phyloP scores from a whole-genome alignment of 2,113 vertebrate genomes.

The Cynocephalus volans region DNA sequence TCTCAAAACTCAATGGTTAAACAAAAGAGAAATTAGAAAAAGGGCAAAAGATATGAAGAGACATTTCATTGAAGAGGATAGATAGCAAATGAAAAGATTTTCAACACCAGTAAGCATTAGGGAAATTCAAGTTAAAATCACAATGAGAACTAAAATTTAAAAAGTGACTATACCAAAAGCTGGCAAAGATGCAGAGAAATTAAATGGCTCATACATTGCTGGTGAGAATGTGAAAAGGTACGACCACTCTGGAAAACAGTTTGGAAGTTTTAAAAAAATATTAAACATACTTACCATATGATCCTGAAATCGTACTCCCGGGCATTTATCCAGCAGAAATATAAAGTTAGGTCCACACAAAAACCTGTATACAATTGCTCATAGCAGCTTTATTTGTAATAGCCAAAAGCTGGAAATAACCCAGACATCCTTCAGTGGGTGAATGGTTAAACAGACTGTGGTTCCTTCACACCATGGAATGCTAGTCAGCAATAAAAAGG shows the following conservation, averaged over 20 bases:
- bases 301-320: no score
- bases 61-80: no score
- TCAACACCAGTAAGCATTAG: no score
- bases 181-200: not conserved
- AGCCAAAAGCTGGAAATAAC: not conserved
- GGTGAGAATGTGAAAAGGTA: rapidly evolving
- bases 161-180: not conserved
- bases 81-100: no score
- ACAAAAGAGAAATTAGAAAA: no score
- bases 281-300: not conserved
- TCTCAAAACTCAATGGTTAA: no score
- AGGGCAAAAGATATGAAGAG: no score
- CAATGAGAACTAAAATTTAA: not conserved
- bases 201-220: rapidly evolving
- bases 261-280: not conserved
- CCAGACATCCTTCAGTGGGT: not conserved
- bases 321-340: not conserved
- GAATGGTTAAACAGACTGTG: not conserved
- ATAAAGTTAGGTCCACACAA: not conserved
- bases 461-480: not conserved
- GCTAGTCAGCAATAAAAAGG: not conserved
- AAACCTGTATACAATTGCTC: not conserved
- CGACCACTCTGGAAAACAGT: not conserved
- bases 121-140: no score
- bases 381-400: not conserved